Evolutionary conservation across 2,797 vertebrate species (phyloP).

Genomic region (Buceros bicornis): DNA sequence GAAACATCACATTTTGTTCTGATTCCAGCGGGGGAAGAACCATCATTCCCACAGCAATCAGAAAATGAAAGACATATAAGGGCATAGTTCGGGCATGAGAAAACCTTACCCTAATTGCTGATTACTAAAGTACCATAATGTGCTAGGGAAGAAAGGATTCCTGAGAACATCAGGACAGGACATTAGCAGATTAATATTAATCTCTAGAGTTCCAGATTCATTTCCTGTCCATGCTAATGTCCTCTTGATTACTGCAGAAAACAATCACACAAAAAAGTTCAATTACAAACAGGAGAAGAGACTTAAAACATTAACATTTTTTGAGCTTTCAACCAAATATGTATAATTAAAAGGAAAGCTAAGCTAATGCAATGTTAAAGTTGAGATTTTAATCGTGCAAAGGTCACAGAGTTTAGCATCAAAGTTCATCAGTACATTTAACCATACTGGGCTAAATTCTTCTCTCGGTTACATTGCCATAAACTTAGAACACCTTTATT

Average conservation of each 20-base stretch:
- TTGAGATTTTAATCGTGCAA: constrained; percentile 70
- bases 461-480: background rate
- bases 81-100: constrained; percentile 68
- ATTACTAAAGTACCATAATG: constrained; percentile 73
- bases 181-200: constrained; percentile 85
- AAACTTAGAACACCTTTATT: background rate
- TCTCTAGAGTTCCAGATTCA: constrained; percentile 83
- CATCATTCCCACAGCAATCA: constrained; percentile 58
- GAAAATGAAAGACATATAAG: constrained; percentile 65
- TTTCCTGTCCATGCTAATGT: constrained; percentile 81
- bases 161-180: constrained; percentile 76
- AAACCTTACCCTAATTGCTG: constrained; percentile 73
- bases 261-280: constrained; percentile 78
- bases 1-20: constrained; percentile 58
- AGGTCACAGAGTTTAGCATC: constrained; percentile 64
- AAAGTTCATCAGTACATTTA: constrained; percentile 46
- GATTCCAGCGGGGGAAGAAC: constrained; percentile 53
- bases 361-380: constrained; percentile 71
- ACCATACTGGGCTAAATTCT: background rate
- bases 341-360: constrained; percentile 80
- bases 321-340: constrained; percentile 75
- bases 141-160: constrained; percentile 72
- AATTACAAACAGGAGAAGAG: constrained; percentile 77
- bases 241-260: constrained; percentile 79
- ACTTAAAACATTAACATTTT: constrained; percentile 84